Evolutionary conservation across 2,888 invertebrate species (phyloP).

Genomic region (Panopea generosa): DNA sequence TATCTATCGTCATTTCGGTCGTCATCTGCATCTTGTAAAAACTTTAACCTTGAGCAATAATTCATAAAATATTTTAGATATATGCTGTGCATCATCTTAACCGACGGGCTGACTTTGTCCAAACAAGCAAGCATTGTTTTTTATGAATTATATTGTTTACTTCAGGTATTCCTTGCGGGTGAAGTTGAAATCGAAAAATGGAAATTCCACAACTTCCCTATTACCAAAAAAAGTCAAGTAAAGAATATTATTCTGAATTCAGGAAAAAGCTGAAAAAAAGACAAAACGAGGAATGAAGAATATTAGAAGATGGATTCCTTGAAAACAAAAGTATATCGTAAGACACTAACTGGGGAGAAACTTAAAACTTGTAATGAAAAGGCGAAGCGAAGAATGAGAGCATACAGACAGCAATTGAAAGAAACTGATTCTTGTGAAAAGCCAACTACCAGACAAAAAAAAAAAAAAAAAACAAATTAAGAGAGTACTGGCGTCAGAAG

Average conservation of each 20-base stretch:
- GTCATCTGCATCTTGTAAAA: too few relatives aligned
- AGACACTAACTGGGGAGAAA: neutral
- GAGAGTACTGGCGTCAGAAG: conserved; percentile 15
- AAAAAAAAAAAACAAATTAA: conserved; percentile 7
- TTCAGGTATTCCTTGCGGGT: neutral
- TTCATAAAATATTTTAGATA: too few relatives aligned
- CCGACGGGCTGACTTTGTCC: too few relatives aligned
- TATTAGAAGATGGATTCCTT: conserved; percentile 12
- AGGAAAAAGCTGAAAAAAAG: neutral
- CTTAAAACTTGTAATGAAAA: conserved; percentile 1
- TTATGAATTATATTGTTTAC: too few relatives aligned
- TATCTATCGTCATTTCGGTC: too few relatives aligned
- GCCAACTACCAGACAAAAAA: conserved; percentile 18
- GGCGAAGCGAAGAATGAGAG: conserved; percentile 11
- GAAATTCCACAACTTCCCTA: neutral
- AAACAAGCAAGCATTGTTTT: too few relatives aligned
- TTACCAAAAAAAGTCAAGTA: neutral
- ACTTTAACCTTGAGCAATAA: too few relatives aligned
- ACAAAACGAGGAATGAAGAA: conserved; percentile 1
- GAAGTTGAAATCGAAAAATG: neutral
- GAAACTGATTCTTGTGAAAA: conserved; percentile 8
- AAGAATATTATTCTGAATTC: conserved; percentile 12
- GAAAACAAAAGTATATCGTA: conserved; percentile 11
- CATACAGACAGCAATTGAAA: conserved; percentile 16
- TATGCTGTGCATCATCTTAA: too few relatives aligned